Percentiles rank a stretch among this genome's conserved stretches.
These are phyloP conservation scores for Passer domesticus DNA, from an alignment of 2,113 vertebrate genomes.

Conservation along the genomic window DNA sequence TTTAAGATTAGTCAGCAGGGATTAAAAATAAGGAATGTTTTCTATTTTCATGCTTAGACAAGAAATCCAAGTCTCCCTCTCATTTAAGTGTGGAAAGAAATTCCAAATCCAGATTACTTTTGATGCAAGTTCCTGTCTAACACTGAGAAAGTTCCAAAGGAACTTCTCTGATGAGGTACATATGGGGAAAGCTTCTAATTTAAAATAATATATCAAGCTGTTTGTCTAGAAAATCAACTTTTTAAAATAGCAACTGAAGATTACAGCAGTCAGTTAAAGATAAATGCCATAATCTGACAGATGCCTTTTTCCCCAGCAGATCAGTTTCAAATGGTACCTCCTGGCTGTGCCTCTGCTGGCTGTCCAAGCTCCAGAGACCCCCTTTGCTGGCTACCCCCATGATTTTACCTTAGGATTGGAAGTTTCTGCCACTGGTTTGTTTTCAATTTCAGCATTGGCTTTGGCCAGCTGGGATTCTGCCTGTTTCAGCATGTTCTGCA, in stretches of 20 bases:
- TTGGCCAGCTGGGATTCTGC: conserved; percentile 70
- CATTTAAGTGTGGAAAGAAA: neutral
- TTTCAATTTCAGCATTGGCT: conserved; percentile 67
- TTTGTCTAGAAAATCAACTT: neutral
- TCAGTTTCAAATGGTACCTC: neutral
- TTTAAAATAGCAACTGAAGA: neutral
- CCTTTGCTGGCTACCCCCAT: neutral
- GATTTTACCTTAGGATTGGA: conserved; percentile 76
- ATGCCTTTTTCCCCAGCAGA: neutral
- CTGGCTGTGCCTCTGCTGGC: rapidly evolving
- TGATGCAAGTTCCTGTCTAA: neutral
- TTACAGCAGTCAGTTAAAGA: neutral
- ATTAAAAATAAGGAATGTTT: neutral
- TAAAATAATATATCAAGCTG: neutral
- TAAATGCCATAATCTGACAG: neutral
- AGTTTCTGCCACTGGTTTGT: conserved; percentile 66
- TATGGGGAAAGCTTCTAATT: neutral
- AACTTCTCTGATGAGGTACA: neutral
- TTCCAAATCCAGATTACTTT: neutral
- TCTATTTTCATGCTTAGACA: neutral
- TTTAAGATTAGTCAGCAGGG: neutral
- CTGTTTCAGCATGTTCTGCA: conserved; percentile 52
- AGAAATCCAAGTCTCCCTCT: neutral
- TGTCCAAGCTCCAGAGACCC: neutral
- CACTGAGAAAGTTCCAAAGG: neutral